Conservation (phyloP, 2,113 vertebrate genomes). For the Labrus mixtus region DNA sequence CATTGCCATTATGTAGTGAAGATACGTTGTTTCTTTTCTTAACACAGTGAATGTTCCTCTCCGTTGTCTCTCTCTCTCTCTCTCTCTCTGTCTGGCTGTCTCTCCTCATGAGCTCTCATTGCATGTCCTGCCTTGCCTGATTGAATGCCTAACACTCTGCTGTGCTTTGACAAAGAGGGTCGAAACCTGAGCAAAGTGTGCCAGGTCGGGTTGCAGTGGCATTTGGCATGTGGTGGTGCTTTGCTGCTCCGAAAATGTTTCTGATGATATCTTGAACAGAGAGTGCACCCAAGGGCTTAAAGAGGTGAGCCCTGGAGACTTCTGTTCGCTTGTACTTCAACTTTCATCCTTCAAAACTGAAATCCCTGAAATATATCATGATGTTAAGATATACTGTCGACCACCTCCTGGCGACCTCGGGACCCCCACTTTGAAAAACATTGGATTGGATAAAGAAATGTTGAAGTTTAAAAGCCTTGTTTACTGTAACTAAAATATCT, state of each 20-base stretch:
- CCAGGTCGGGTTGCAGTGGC: conserved; percentile 36
- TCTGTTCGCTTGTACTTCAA: neutral
- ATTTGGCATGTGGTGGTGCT: conserved; percentile 36
- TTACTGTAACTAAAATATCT: too few species aligned
- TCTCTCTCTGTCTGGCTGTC: conserved; percentile 26
- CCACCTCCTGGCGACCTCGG: too few species aligned
- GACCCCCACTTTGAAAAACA: too few species aligned
- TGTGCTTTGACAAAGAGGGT: conserved; percentile 51
- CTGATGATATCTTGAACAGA: conserved; percentile 39
- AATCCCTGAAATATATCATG: neutral
- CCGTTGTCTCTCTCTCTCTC: conserved; percentile 40
- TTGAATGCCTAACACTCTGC: conserved; percentile 40
- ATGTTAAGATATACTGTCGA: too few species aligned
- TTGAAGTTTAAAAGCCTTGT: too few species aligned
- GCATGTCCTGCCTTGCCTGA: conserved; percentile 40
- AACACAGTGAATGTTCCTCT: conserved; percentile 38
- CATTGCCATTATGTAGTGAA: conserved; percentile 59
- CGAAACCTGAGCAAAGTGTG: conserved; percentile 52
- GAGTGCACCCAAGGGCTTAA: conserved; percentile 2
- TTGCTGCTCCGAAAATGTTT: conserved; percentile 24
- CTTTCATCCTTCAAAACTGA: neutral
- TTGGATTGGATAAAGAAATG: too few species aligned
- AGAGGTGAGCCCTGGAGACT: conserved; percentile 14
- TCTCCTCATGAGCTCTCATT: conserved; percentile 41
- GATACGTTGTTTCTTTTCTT: conserved; percentile 44